Evolutionary conservation across 2,888 invertebrate species (phyloP), one percentile per base, ranked within the genome.

Genomic region (Hirtodrosophila alboralis): DNA sequence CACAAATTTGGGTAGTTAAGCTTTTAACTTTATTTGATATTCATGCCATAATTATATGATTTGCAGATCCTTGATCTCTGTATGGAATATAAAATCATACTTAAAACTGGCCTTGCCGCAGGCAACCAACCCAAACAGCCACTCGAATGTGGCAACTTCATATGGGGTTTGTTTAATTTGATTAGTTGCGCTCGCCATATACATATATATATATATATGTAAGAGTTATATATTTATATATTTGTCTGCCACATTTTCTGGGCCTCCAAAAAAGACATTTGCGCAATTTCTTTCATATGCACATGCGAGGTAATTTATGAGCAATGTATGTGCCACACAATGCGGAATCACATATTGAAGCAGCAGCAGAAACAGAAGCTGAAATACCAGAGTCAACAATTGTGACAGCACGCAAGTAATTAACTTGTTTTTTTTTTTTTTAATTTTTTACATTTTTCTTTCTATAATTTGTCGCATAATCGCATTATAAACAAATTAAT

Each of bases 401-500:
- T 77, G 79, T 79, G 83, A 80, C 80, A 80, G 59, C 79, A 79
- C 69, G 76, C 81, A 60, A 63, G 77, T 75, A 83, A 80, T 80
- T 80, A 80, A 59, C 79, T 44, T 60, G 70, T 70, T 67, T 79
- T 66, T 69, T 69, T n/a, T n/a, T n/a, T n/a, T n/a, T n/a, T n/a
- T n/a, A n/a, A n/a, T n/a, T n/a, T n/a, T n/a, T n/a, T n/a, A n/a
- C n/a, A n/a, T n/a, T n/a, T n/a, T n/a, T n/a, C n/a, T n/a, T n/a
- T n/a, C 44, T 59, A 34, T 59, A 36, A 59, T 62, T 63, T 69
- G 62, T 77, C 71, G 78, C 79, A 74, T 74, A 79, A 79, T 74
- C 71, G 73, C 83, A 83, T 81, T 81, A 81, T 79, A 81, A 83
- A 81, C 80, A 83, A 81, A 81, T 81, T 79, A 81, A 65, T 54